phyloP scores from a whole-genome alignment of 2,797 vertebrate genomes.

The Orestias chungarensis region DNA sequence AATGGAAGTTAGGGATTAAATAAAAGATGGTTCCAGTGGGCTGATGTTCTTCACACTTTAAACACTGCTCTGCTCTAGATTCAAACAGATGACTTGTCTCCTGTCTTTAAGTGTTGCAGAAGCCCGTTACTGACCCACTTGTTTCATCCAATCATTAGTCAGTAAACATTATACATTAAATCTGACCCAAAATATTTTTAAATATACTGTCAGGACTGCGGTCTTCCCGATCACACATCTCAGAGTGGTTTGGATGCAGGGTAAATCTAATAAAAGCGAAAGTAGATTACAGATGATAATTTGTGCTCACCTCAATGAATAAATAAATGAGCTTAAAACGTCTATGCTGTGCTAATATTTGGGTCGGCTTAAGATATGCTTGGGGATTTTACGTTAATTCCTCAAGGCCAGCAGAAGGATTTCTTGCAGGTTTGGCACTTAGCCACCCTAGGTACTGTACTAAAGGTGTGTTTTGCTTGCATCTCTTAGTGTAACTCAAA shows the following conservation, averaged over 20 bases:
- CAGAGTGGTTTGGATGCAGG: slow-evolving; percentile 5
- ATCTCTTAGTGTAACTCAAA: slow-evolving; percentile 9
- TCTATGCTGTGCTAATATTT: slow-evolving; percentile 15
- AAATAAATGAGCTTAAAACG: slow-evolving; percentile 5
- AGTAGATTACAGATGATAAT: slow-evolving; percentile 1
- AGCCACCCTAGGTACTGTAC: slow-evolving; percentile 49
- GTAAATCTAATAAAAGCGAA: neutral
- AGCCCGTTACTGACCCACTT: neutral
- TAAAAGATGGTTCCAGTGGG: neutral
- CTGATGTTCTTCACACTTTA: neutral
- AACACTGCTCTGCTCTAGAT: neutral
- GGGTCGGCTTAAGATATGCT: slow-evolving; percentile 10
- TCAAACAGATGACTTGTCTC: neutral
- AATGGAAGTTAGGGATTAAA: neutral
- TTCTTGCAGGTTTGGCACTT: slow-evolving; percentile 45
- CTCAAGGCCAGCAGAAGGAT: slow-evolving; percentile 36
- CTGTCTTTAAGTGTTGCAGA: neutral
- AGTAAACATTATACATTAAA: neutral
- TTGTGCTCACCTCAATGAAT: slow-evolving; percentile 4
- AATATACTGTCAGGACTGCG: neutral
- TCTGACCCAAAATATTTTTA: neutral
- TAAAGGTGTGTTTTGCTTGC: slow-evolving; percentile 48
- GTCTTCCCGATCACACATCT: neutral
- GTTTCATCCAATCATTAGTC: neutral
- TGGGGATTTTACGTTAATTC: slow-evolving; percentile 38